Evolutionary conservation across 2,888 invertebrate species (phyloP), one percentile per base, ranked within the genome.

Genomic region (Stenoptilia bipunctidactyla): DNA sequence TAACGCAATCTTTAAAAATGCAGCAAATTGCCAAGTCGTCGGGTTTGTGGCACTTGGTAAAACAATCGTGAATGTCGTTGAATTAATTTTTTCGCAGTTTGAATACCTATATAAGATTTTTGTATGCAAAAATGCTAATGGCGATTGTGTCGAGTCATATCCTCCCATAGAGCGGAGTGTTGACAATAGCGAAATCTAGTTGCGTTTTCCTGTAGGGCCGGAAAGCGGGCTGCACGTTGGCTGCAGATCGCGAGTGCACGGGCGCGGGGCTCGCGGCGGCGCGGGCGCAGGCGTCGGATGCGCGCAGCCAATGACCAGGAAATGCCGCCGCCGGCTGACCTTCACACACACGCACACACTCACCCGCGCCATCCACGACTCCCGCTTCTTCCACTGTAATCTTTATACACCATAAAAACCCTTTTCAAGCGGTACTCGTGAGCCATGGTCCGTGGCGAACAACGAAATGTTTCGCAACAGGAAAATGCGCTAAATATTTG

Each of bases 241-340:
- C 4, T 53, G 58, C 56, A 67, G 20, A 20, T 20, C 20, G 20
- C 20, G 20, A 8, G 8, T 20, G 20, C 20, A 3, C 34, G 48
- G 45, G 44, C 45, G 43, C 51, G 53, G 50, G 41, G 55, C 44
- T 50, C 48, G 53, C 52, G 45, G 55, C 55, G 51, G 20, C 20
- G 20, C 4, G 58, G 51, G 56, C 49, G 58, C 46, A 42, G 51
- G 52, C 58, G 58, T 61, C 65, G 68, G 69, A 58, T 61, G 67
- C 63, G 51, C 56, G 75, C 71, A 77, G 61, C 20, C 80, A 79
- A 75, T 80, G 80, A 80, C 80, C 80, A 82, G 80, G 80, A 82
- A 80, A 80, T 79, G 79, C 77, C 77, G 80, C 79, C 77, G 79
- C 72, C 79, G 60, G 63, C 56, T 80, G 80, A 79, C 80, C 80